phyloP scores from a whole-genome alignment of 2,113 vertebrate genomes.

The Haemorhous mexicanus region DNA sequence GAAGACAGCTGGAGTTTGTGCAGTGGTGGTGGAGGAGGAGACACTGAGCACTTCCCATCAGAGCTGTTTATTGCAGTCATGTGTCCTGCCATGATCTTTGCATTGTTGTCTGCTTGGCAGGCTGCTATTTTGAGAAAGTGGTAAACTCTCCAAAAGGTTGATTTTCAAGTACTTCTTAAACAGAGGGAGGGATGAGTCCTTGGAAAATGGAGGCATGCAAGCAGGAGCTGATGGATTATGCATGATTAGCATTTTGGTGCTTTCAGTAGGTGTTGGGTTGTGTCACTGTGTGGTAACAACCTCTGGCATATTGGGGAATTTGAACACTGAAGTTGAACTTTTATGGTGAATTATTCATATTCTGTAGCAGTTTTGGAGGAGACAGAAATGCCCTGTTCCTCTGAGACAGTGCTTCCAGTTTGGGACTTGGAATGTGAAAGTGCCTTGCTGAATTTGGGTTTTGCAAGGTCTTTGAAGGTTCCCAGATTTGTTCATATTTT shows the following conservation, averaged over 20 bases:
- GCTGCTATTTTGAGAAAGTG: background rate
- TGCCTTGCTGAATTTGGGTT: background rate
- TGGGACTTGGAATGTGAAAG: background rate
- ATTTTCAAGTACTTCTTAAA: background rate
- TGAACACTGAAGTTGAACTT: background rate
- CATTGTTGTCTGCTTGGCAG: background rate
- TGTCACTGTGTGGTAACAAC: background rate
- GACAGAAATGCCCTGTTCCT: background rate
- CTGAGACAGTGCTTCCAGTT: background rate
- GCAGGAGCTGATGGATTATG: background rate
- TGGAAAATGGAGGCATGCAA: background rate
- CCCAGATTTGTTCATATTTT: background rate
- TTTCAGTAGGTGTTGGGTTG: background rate
- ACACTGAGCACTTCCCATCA: background rate
- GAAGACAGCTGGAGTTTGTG: background rate
- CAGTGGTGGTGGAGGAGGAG: background rate
- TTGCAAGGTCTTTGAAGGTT: background rate
- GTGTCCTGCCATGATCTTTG: background rate
- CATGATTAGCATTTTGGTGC: background rate
- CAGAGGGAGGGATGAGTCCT: background rate
- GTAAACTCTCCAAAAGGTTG: background rate
- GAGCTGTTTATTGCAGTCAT: background rate
- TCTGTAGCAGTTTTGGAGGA: background rate
- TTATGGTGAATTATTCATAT: background rate
- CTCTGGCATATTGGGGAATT: background rate